Evolutionary conservation across 2,888 invertebrate species (phyloP), one percentile per base, ranked within the genome.

Genomic region (Plagodis pulveraria): DNA sequence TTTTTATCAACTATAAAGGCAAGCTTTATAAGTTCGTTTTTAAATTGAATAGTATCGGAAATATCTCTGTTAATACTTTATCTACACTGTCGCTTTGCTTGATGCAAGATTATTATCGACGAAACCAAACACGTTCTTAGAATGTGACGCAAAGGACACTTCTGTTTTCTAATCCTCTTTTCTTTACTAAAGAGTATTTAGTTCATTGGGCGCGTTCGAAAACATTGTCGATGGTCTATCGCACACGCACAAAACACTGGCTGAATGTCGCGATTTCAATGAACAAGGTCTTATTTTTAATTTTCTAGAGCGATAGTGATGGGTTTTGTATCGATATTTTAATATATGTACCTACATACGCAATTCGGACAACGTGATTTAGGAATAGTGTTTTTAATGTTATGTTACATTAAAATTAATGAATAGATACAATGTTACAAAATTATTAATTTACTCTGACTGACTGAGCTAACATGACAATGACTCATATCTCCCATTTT

Each of bases 161-260:
- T 47, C 41, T 43, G 4, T 34, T n/a, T 11, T 36, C 7, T 58
- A 58, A 58, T 55, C 59, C 54, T 55, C 54, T 58, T 38, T 9
- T 55, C 54, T 58, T 40, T 40, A 40, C 9, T 40, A 40, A 40
- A 40, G 40, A 40, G 40, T 35, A 40, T 54, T 50, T 54, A 59
- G 50, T 55, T 65, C 69, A 69, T 71, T 72, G 62, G 58, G 45
- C 43, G 56, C 67, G 61, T 69, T 72, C 69, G 67, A 67, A 77
- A 78, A 81, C 77, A 81, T 69, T 67, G 74, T 56, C 58, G 66
- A 71, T 70, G 80, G 68, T 72, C 72, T 73, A 63, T 66, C 75
- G 77, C 76, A 78, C 75, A 63, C 58, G 63, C 58, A 75, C 66
- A 73, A 73, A 66, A 60, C 65, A 58, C 57, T 61, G 65, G 66